Evolutionary conservation across 2,888 invertebrate genomes (phyloP).

Genomic region (Apocheima hispidaria): DNA sequence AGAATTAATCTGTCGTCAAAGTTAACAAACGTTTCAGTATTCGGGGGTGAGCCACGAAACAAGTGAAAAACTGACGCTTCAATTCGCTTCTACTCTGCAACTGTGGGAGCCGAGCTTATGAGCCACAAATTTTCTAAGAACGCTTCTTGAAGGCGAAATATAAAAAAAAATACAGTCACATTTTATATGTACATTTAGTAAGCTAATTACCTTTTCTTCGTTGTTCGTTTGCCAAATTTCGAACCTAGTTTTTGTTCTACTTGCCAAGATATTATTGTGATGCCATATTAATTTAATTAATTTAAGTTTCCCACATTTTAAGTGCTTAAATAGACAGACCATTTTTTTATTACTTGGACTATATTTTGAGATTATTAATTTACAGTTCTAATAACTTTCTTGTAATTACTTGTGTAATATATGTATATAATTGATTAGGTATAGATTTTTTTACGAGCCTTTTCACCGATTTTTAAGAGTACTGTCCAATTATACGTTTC

Average conservation of each 20-base stretch:
- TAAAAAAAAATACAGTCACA: background rate
- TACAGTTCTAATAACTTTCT: constrained; percentile 25
- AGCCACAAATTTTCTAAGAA: background rate
- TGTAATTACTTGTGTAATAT: constrained; percentile 65
- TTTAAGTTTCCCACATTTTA: constrained; percentile 21
- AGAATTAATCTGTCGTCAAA: no score
- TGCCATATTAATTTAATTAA: constrained; percentile 38
- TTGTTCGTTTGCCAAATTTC: background rate
- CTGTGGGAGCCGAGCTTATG: no score
- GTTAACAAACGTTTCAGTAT: no score
- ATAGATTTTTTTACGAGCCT: constrained; percentile 73
- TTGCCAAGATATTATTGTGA: constrained; percentile 35
- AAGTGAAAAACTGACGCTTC: no score
- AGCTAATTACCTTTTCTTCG: background rate
- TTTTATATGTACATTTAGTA: constrained; percentile 3
- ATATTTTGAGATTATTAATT: constrained; percentile 37
- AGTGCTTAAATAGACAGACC: constrained; percentile 32
- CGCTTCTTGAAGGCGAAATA: background rate
- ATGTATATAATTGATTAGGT: constrained; percentile 74
- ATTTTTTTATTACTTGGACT: constrained; percentile 13
- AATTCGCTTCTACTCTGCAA: no score
- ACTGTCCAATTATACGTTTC: constrained; percentile 23
- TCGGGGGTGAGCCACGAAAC: no score
- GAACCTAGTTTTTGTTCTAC: constrained; percentile 13
- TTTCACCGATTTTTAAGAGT: constrained; percentile 52